Evolutionary conservation across 1,140 invertebrate species (phyloP), one percentile per base, ranked within the genome.

Genomic region (Lordiphosa collinella): DNA sequence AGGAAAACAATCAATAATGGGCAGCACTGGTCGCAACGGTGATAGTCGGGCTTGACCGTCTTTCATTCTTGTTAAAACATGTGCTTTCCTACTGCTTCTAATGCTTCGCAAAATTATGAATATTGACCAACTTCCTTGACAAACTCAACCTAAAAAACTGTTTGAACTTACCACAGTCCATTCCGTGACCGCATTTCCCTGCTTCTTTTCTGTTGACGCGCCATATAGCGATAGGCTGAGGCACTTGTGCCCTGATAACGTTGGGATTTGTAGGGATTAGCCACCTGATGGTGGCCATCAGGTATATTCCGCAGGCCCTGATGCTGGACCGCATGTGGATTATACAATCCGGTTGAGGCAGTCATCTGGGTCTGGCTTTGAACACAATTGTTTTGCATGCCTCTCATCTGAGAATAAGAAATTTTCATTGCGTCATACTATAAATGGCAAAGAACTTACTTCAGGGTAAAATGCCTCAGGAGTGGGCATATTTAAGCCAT

Each of bases 111-210:
- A n/a, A n/a, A n/a, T n/a, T n/a, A n/a, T n/a, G n/a, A n/a, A n/a
- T n/a, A n/a, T n/a, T n/a, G n/a, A n/a, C n/a, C n/a, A n/a, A n/a
- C n/a, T n/a, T n/a, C n/a, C n/a, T n/a, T n/a, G n/a, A n/a, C n/a
- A n/a, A n/a, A n/a, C n/a, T n/a, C n/a, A n/a, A n/a, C n/a, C n/a
- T n/a, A n/a, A n/a, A n/a, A 18, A 18, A 18, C 2, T 4, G 16
- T 18, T 18, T 18, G 2, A 18, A 18, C 72, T 34, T 14, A 75
- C 72, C 43, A 54, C 14, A 76, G 22, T 10, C 72, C 72, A 34
- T 76, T 76, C n/a, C 71, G 71, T 1, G 61, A 31, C 25, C 5
- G 16, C 65, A 70, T 69, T 48, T 76, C 71, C 31, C 36, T 48
- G 9, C 14, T 34, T 25, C 52, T 34, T 7, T 29, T 63, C 6